phyloP scores from a whole-genome alignment of 2,888 invertebrate species.

The Sabatieria punctata region DNA sequence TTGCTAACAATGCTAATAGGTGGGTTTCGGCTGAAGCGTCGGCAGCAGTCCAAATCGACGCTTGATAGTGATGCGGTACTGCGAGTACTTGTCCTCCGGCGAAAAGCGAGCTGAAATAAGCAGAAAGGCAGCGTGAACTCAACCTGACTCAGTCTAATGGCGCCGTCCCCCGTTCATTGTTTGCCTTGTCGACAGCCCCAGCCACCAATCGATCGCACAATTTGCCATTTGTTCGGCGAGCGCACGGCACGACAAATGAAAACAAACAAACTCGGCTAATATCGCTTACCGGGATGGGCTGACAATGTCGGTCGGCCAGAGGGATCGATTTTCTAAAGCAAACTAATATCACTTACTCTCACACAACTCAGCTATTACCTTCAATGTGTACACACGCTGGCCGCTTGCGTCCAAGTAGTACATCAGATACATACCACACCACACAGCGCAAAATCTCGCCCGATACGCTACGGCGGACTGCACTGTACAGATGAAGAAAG shows the following conservation, averaged over 20 bases:
- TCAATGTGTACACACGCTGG: conserved; percentile 64
- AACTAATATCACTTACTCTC: not conserved
- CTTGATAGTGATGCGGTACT: conserved; percentile 69
- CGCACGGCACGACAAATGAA: not conserved
- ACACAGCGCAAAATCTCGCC: too few relatives aligned
- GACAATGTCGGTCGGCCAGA: conserved; percentile 61
- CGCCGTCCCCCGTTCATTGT: too few relatives aligned
- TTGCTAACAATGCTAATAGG: too few relatives aligned
- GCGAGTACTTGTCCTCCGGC: conserved; percentile 80
- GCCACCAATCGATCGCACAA: too few relatives aligned
- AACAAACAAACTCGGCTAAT: conserved; percentile 4
- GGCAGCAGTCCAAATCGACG: conserved; percentile 67
- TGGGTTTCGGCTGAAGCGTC: conserved; percentile 52
- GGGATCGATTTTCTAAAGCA: conserved; percentile 55
- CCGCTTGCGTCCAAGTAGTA: conserved; percentile 58
- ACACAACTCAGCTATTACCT: conserved; percentile 42
- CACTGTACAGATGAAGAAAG: too few relatives aligned
- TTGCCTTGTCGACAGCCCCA: too few relatives aligned
- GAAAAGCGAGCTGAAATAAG: conserved; percentile 66
- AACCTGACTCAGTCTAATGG: too few relatives aligned
- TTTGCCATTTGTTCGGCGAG: too few relatives aligned
- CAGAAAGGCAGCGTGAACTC: not conserved
- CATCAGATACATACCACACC: conserved; percentile 53
- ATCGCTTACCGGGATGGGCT: conserved; percentile 67
- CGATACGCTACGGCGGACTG: too few relatives aligned